Evolutionary conservation across 53 echinoderm and acorn worm species (phyloP), one percentile per base, ranked within the genome.

Genomic region (Henricia sp.): DNA sequence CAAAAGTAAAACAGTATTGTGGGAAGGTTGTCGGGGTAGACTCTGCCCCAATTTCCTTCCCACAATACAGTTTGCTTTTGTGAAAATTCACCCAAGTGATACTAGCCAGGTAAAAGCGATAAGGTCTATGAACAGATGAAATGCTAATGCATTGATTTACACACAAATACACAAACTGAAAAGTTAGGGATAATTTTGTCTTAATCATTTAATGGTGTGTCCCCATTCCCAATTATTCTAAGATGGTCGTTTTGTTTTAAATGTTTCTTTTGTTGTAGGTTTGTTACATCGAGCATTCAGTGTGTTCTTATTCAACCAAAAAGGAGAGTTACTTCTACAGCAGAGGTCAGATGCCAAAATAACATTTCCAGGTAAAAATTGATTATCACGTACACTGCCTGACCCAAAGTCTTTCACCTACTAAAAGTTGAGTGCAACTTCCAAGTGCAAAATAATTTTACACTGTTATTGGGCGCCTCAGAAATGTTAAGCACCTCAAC

Each of bases 321-420:
- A 86, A 30, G 87, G 87, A 36, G 78, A 95, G 51, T 55, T 95
- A 1, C 64, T 95, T n/a, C 86, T 95, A 25, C 95, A 95, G 58
- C 93, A 95, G 53, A 74, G 95, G 56, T 91, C 95, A 12, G 91
- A 95, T 87, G 95, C 93, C 46, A 95, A 95, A 68, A 95, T 95
- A n/a, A 95, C 95, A 50, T 95, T 95, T 63, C 95, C 95, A 91
- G 95, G 95, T 95, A 84, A 71, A 8, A 46, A 10, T 46, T 10
- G 6, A 10, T 46, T 10, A 46, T 10, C 8, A 46, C 48, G 48
- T 10, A 46, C 48, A 46, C 48, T 8, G 14, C 14, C 8, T 46
- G 48, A 14, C 14, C 48, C 8, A 46, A 8, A 10, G 48, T 46
- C 8, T 46, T 46, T 46, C 14, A 46, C 8, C 14, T 46, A 10